A percentile compares a stretch with the other conserved stretches of the same genome.
Evolutionary conservation across 2,888 invertebrate genomes (phyloP).

Genomic region (Troides helena): DNA sequence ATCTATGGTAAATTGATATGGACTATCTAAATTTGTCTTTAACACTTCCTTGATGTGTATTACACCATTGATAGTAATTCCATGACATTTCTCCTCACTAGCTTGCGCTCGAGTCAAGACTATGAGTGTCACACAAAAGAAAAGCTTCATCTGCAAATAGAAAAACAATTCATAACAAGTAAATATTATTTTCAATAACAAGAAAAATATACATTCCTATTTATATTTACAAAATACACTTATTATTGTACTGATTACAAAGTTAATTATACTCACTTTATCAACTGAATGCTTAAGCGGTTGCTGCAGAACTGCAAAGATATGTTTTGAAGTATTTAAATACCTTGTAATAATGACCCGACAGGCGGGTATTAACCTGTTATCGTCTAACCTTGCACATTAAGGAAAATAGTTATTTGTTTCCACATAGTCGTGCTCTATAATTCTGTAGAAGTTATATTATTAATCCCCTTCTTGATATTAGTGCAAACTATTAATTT

Average conservation of each 20-base stretch:
- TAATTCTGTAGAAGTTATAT: background rate
- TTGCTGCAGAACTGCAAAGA: conserved; percentile 17
- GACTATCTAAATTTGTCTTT: conserved; percentile 41
- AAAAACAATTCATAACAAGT: background rate
- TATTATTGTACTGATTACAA: background rate
- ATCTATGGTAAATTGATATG: conserved; percentile 62
- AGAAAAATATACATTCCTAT: background rate
- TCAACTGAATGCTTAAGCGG: conserved; percentile 14
- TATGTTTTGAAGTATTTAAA: conserved; percentile 11
- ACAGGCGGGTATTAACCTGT: conserved; percentile 25
- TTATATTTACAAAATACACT: background rate
- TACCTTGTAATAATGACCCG: conserved; percentile 11
- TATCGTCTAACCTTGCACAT: conserved; percentile 27
- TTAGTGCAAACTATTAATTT: background rate
- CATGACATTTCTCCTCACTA: conserved; percentile 36
- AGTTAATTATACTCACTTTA: conserved; percentile 14
- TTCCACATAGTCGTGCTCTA: background rate
- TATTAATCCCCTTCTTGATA: background rate
- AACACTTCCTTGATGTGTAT: conserved; percentile 44
- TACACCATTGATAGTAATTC: conserved; percentile 36
- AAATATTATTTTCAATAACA: background rate
- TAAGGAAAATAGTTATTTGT: conserved; percentile 18
- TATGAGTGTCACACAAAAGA: conserved; percentile 29
- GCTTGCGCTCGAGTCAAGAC: conserved; percentile 30
- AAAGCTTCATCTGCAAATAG: conserved; percentile 35